Conservation (phyloP, 2,888 invertebrate species). For the Bugula neritina region DNA sequence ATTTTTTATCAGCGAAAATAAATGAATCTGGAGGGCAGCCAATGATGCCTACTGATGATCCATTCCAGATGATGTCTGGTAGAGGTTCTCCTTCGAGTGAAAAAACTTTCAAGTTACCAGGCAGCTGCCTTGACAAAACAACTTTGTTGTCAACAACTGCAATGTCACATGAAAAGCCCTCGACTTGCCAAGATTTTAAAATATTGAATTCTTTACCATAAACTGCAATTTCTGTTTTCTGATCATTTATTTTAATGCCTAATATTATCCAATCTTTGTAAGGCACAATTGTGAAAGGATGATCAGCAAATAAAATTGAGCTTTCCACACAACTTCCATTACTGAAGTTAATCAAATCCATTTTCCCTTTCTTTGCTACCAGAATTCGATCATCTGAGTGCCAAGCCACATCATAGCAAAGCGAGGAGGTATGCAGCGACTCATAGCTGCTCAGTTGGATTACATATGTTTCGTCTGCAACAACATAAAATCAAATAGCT, state of each 20-base stretch:
- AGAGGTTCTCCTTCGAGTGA: not conserved
- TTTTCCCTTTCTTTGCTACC: not conserved
- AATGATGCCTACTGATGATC: not conserved
- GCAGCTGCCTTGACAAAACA: not conserved
- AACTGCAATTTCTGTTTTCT: not conserved
- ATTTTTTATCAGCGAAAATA: not conserved
- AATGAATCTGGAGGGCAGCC: not conserved
- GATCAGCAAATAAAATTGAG: not conserved
- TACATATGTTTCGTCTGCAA: no score
- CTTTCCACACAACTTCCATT: not conserved
- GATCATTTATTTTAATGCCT: not conserved
- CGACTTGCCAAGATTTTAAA: not conserved
- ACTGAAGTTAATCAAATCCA: not conserved
- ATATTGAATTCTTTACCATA: not conserved
- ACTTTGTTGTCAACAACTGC: not conserved
- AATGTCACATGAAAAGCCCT: not conserved
- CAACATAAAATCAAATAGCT: no score
- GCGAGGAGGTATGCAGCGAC: not conserved
- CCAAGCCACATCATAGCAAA: conserved; percentile 2
- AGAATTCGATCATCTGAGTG: not conserved
- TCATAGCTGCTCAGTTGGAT: not conserved
- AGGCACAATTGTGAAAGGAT: not conserved
- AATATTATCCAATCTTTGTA: not conserved
- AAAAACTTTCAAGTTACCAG: not conserved
- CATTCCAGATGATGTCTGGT: conserved; percentile 1